Evolutionary conservation across 2,797 vertebrate genomes (phyloP), one percentile per base, ranked within the genome.

Genomic region (Vespertilio murinus): DNA sequence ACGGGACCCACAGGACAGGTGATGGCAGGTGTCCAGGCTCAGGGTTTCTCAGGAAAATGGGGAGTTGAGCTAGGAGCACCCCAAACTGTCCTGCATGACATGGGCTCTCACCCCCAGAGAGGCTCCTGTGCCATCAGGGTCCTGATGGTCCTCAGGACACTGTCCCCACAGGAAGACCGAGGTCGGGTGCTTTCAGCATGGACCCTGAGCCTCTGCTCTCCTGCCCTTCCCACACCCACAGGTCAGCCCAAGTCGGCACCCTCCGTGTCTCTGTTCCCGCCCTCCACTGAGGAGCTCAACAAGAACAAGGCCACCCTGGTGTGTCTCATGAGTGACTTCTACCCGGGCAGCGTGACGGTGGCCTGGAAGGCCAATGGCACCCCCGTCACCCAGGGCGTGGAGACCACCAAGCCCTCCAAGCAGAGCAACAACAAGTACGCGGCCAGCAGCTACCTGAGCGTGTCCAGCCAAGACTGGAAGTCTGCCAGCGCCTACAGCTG

Each of bases 301-400:
- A 56, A 12, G 6, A 87, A 88, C 59, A 95, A 89, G 67, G 92
- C 96, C 93, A 98, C 97, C 10, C 35, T 98, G 52, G 94, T 98
- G 80, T 98, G 98, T 81, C 79, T 98, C 69, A 38, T 97, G 8
- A 97, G n/a, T 45, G 97, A 97, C 61, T 98, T 97, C 94, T 96
- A 94, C 92, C 98, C 97, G 0, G 77, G 88, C 2, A 22, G 20
- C 0, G 22, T 92, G 23, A 30, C 30, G 0, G 88, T 97, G 93
- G 64, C 78, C 70, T 98, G 97, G 97, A 94, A 75, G 47, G 80
- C 35, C 64, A 91, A 96, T 16, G 94, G 96, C 45, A 49, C 4
- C 40, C 0, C 64, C 0, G 4, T 95, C 82, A 78, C 35, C 5
- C 96, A 92, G 16, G 83, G 91, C 0, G 89, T 97, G 38, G 75